These are phyloP conservation scores for Eolophus roseicapilla DNA, from an alignment of 2,113 vertebrate species.

Conservation along the genomic window DNA sequence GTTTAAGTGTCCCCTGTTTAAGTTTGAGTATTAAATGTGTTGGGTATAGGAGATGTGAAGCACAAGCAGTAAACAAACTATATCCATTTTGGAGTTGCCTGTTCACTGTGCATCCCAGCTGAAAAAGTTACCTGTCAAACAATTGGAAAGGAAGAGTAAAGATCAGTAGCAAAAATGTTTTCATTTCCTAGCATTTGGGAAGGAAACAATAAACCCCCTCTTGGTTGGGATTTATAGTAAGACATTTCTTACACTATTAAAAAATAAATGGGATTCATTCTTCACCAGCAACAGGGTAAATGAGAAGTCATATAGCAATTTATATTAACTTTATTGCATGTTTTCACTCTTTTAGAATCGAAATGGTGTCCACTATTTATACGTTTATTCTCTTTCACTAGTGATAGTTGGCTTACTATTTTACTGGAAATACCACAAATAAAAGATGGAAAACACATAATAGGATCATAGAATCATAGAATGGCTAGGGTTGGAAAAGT, in stretches of 20 bases:
- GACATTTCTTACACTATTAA: background rate
- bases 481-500: too few relatives aligned
- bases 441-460: background rate
- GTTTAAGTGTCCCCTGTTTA: background rate
- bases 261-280: background rate
- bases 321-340: background rate
- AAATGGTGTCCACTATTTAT: background rate
- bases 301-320: background rate
- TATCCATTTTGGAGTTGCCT: background rate
- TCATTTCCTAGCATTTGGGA: background rate
- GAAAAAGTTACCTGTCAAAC: background rate
- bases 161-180: background rate
- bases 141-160: background rate
- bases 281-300: background rate
- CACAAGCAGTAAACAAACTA: background rate
- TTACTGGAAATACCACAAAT: background rate
- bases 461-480: background rate
- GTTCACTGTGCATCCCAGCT: background rate
- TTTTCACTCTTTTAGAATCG: background rate
- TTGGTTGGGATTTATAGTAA: background rate
- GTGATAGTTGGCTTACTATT: background rate
- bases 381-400: background rate
- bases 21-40: background rate
- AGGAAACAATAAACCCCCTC: background rate
- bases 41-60: background rate